A percentile compares a stretch with the other conserved stretches of the same genome.
Evolutionary conservation across 1,140 invertebrate species (phyloP).

Genomic region (Luehdorfia chinensis): DNA sequence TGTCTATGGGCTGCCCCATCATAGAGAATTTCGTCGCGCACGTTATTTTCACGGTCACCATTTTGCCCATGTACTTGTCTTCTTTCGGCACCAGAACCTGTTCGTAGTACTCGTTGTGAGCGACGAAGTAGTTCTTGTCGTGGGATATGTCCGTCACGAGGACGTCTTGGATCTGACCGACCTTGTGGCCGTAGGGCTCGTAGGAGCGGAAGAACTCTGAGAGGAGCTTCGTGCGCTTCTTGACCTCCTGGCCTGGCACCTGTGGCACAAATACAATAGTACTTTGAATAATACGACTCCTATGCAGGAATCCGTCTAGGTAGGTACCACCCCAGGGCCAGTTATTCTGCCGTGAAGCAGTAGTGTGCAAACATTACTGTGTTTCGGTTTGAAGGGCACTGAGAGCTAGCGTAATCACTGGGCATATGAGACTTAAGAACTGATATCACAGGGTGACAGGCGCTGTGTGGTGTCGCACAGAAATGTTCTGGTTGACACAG

Average conservation of each 20-base stretch:
- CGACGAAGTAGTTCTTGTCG: constrained; percentile 94
- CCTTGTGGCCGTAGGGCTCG: constrained; percentile 87
- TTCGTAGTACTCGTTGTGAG: constrained; percentile 97
- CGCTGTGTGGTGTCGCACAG: too few relatives aligned
- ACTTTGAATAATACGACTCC: too few relatives aligned
- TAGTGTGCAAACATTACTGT: too few relatives aligned
- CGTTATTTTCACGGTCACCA: constrained; percentile 87
- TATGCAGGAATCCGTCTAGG: too few relatives aligned
- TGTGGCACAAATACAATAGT: too few relatives aligned
- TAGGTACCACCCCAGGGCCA: too few relatives aligned
- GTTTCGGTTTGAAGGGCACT: too few relatives aligned
- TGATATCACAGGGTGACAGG: too few relatives aligned
- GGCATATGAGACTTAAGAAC: too few relatives aligned
- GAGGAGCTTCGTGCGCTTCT: constrained; percentile 91
- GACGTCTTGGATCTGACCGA: constrained; percentile 88
- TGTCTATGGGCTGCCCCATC: constrained; percentile 83
- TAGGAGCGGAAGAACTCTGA: constrained; percentile 96
- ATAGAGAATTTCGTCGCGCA: constrained; percentile 91
- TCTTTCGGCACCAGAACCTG: constrained; percentile 93
- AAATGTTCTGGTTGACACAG: too few relatives aligned
- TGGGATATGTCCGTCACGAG: constrained; percentile 96
- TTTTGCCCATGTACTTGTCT: constrained; percentile 88
- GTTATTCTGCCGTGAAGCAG: too few relatives aligned
- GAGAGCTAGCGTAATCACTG: too few relatives aligned
- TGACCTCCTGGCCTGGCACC: constrained; percentile 89